These are phyloP conservation scores for Drosophila meridionalis DNA, from an alignment of 2,888 invertebrate genomes.

Conservation along the genomic window DNA sequence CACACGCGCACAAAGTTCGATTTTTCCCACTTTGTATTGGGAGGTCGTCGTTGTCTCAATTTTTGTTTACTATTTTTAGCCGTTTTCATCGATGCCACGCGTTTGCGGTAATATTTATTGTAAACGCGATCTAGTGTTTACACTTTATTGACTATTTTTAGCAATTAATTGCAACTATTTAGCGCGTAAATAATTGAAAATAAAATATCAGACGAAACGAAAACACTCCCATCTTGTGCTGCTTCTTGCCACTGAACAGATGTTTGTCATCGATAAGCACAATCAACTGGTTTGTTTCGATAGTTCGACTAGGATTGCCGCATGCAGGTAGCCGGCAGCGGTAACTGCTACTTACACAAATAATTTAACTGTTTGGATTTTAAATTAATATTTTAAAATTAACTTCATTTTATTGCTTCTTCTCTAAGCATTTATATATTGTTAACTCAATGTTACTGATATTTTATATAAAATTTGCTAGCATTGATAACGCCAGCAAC, in stretches of 20 bases:
- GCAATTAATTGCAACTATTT: constrained; percentile 49
- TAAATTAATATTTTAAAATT: no score
- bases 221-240: constrained; percentile 75
- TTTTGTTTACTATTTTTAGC: constrained; percentile 48
- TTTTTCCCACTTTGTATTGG: constrained; percentile 77
- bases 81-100: constrained; percentile 31
- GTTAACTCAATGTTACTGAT: not conserved
- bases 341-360: constrained; percentile 9
- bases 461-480: not conserved
- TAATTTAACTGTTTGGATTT: not conserved
- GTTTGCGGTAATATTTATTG: constrained; percentile 28
- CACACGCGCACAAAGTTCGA: constrained; percentile 66
- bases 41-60: constrained; percentile 65
- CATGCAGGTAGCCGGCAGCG: not conserved
- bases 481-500: not conserved
- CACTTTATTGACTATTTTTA: constrained; percentile 37
- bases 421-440: not conserved
- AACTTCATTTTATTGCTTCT: no score
- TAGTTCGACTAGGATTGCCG: constrained; percentile 11
- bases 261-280: constrained; percentile 44
- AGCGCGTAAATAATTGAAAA: constrained; percentile 51
- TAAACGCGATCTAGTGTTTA: constrained; percentile 11
- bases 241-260: constrained; percentile 64
- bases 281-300: constrained; percentile 57
- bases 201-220: constrained; percentile 55